Evolutionary conservation across 2,888 invertebrate genomes (phyloP), one percentile per base, ranked within the genome.

Genomic region (Clostera curtula): DNA sequence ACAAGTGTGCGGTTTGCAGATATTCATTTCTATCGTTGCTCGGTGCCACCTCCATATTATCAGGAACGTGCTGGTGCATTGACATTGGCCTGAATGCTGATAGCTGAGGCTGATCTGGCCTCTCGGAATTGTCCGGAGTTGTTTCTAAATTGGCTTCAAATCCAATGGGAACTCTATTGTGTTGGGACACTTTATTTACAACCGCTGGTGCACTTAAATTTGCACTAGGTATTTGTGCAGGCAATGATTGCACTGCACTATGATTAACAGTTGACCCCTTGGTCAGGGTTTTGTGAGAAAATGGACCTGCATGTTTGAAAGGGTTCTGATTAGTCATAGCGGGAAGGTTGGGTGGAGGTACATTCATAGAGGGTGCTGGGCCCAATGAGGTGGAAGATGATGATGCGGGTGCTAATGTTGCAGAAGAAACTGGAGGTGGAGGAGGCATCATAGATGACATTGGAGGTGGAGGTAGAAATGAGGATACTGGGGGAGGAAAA

Each of bases 1-100:
- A 90, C 23, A 92, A 67, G 52, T 91, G 91, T 9, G 91, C 91
- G 2, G 92, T 92, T 69, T 92, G 91, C 32, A 92, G 69, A 61
- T 92, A 92, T 61, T 92, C 90, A 59, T 92, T 91, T 31, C 92
- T 82, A 48, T 92, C 92, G 58, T 87, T 88, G 35, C 87, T 88
- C 0, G 90, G 89, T 6, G 87, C 86, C 13, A 88, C 82, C 64
- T 90, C 90, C 49, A 85, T 66, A 52, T 87, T 88, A 33, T 87
- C 88, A 1, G 85, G 83, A 25, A 77, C 60, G 25, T 61, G 67
- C 12, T 64, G 69, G 6, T 65, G 45, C 10, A 67, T 39, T 17
- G 68, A 49, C 34, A 59, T 34, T 1, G 60, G 53, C 23, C 65
- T 51, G 29, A 62, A 71, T 5, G 56, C 45, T 2, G 63, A 36